Evolutionary conservation across 2,888 invertebrate genomes (phyloP), one percentile per base, ranked within the genome.

Genomic region (Stenurella melanura): DNA sequence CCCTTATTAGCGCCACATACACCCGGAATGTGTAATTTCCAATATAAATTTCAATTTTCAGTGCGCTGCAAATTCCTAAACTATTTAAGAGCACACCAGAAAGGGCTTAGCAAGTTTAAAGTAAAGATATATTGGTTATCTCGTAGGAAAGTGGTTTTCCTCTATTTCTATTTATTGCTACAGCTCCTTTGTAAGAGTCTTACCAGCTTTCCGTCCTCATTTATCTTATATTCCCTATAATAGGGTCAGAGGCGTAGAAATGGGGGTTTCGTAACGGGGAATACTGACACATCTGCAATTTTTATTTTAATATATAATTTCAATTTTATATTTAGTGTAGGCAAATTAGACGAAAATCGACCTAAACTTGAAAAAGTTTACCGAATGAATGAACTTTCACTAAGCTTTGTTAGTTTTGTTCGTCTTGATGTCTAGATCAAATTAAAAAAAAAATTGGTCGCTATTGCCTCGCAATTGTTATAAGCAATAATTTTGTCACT

Each of bases 201-300:
- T 61, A 61, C 61, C 61, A 34, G 61, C 61, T 61, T 61, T 61
- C 26, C 15, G 34, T 61, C 61, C 61, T 61, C 30, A 61, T 61
- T 61, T 61, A 61, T 61, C 34, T 61, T 34, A 21, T 3, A 30
- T 19, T 61, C 15, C 17, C 61, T 30, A 30, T 61, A 61, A 61
- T 61, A n/a, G 61, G 61, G 9, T 30, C 19, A 58, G 58, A 18
- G 58, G 11, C 11, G 58, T 21, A 19, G 21, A 12, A 4, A 19
- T 1, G 58, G 58, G 58, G 58, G 15, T 54, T 54, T 1, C 17
- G 3, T 54, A n/a, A 15, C 4, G 54, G 30, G 30, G 30, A 9
- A 9, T 0, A 9, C 30, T 34, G 30, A 34, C 9, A 34, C 30
- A 34, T 6, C 7, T 0, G 0, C 7, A 34, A 34, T 7, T 34